phyloP scores from a whole-genome alignment of 1,140 invertebrate species.

The Archivesica marissinica region DNA sequence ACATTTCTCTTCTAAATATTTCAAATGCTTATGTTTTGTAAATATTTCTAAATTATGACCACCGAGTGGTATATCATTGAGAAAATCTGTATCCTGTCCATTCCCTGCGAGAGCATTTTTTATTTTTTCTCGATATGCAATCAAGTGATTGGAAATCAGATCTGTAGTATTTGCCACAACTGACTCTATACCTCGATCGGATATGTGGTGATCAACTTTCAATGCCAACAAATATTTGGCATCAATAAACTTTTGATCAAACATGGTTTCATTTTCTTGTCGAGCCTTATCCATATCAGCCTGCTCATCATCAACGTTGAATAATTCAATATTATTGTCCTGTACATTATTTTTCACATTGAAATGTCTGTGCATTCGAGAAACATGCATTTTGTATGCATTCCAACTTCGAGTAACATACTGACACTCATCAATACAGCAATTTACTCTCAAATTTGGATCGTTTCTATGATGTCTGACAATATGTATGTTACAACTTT shows the following conservation, averaged over 20 bases:
- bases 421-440: conserved; percentile 27
- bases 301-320: too few species aligned
- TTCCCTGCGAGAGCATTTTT: background rate
- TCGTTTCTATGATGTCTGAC: background rate
- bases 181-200: background rate
- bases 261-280: too few species aligned
- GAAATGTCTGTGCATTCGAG: background rate
- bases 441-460: conserved; percentile 19
- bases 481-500: background rate
- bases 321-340: too few species aligned
- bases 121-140: background rate
- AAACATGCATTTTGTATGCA: conserved; percentile 24
- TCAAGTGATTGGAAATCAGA: background rate
- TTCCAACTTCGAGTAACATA: background rate
- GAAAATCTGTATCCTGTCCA: conserved; percentile 28
- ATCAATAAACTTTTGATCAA: conserved; percentile 11
- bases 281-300: too few species aligned
- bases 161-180: background rate
- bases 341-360: too few species aligned
- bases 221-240: background rate
- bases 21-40: background rate
- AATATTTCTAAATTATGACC: background rate
- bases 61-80: background rate
- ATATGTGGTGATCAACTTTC: conserved; percentile 11
- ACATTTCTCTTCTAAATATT: conserved; percentile 26